Conservation (phyloP, 2,113 vertebrate genomes). For the Hipposideros armiger region DNA sequence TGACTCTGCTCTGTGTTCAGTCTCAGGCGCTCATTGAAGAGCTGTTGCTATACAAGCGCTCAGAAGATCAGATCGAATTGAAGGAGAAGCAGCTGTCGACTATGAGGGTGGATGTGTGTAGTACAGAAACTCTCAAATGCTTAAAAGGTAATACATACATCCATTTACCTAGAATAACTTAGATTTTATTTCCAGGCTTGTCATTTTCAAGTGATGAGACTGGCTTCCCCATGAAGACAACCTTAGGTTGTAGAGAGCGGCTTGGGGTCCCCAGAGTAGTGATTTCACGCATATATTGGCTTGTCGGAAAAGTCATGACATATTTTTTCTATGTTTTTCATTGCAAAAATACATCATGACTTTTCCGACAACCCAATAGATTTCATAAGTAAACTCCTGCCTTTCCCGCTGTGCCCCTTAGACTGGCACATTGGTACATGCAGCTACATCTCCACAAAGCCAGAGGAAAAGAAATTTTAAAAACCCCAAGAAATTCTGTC, state of each 20-base stretch:
- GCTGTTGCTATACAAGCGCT: constrained; percentile 90
- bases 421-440: neutral
- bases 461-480: neutral
- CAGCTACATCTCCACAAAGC: neutral
- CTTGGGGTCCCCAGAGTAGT: neutral
- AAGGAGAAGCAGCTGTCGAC: constrained; percentile 96
- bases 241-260: neutral
- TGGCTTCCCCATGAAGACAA: neutral
- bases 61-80: constrained; percentile 93
- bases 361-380: too few relatives aligned
- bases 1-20: constrained; percentile 83
- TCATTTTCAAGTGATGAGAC: neutral
- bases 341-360: too few relatives aligned
- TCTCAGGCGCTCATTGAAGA: constrained; percentile 95
- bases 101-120: constrained; percentile 96
- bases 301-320: too few relatives aligned
- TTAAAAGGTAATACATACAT: constrained; percentile 92
- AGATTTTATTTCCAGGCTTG: neutral
- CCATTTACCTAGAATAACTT: neutral
- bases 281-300: neutral
- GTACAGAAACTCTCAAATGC: constrained; percentile 96
- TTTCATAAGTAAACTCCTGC: constrained; percentile 1
- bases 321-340: too few relatives aligned
- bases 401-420: neutral
- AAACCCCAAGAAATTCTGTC: neutral